Base-by-base conservation (phyloP, 37 sponge, comb jelly and placozoan species). In the Ianthella basta region DNA sequence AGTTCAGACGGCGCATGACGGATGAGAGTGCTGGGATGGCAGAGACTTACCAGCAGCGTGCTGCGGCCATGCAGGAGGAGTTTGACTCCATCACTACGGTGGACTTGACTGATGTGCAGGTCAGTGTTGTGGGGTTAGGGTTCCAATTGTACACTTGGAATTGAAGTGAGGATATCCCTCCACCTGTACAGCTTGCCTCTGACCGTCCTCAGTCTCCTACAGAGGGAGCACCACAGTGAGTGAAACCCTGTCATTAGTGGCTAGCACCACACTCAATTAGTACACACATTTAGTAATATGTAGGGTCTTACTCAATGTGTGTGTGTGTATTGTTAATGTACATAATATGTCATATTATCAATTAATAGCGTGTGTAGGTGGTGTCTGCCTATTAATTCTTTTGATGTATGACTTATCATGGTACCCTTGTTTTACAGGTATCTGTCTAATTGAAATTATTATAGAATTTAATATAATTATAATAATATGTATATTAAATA, bases 1-100 rank as follows among this genome's bases (percentile, higher is more conserved):
- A 86, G 13, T 80, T 83, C 89, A 82, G 84, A 57, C 41, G 78
- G 23, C 41, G 84, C 53, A 80, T 89, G 56, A 55, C 83, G 8
- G 66, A 38, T 19, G 63, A 85, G 50, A 75, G 78, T 24, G 5
- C 4, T 0, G 24, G 3, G 3, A 19, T 75, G 50, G 37, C 78
- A 19, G n/a, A n/a, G 32, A 3, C 0, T 25, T 75, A 20, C 25
- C 1, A 12, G 2, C 25, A 41, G 25, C 78, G 78, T 2, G 25
- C 40, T 13, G 38, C 35, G 15, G 78, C 5, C 24, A 50, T 75
- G 78, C 35, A 44, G 25, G 78, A 75, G 6, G 25, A 50, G 44
- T 75, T 39, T 75, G 38, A 36, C 21, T 14, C 40, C n/a, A 50
- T 50, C 20, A 75, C 35, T 24, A 25, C 54, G 6, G 70, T 69